Evolutionary conservation across 2,888 invertebrate genomes (phyloP).

Genomic region (Acronicta aceris): DNA sequence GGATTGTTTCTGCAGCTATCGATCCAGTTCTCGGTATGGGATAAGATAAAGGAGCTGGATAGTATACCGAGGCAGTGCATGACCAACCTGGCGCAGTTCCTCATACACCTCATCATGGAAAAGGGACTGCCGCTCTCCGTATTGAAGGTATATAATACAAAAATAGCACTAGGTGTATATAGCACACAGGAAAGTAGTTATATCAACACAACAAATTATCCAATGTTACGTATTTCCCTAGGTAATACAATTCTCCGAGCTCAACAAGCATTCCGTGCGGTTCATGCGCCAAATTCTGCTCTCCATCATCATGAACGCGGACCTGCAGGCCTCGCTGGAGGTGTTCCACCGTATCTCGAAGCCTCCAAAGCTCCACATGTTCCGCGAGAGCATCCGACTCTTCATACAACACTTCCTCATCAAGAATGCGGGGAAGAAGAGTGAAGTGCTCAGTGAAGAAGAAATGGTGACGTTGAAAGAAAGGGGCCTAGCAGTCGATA

Average conservation of each 20-base stretch:
- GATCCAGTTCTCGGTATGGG: slow-evolving; percentile 97
- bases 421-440: slow-evolving; percentile 89
- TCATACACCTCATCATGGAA: slow-evolving; percentile 94
- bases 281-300: slow-evolving; percentile 94
- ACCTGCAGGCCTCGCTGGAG: slow-evolving; percentile 88
- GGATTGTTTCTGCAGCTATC: slow-evolving; percentile 90
- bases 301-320: slow-evolving; percentile 92
- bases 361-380: slow-evolving; percentile 93
- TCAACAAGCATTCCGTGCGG: slow-evolving; percentile 94
- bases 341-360: slow-evolving; percentile 93
- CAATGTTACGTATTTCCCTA: slow-evolving; percentile 68
- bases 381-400: slow-evolving; percentile 94
- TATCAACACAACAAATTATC: neutral
- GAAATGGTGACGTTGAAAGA: slow-evolving; percentile 80
- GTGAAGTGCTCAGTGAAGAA: slow-evolving; percentile 67
- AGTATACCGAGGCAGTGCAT: slow-evolving; percentile 90
- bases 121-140: slow-evolving; percentile 94
- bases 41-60: slow-evolving; percentile 95
- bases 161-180: no score
- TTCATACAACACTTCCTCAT: slow-evolving; percentile 96
- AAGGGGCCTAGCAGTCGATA: slow-evolving; percentile 91
- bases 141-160: no score
- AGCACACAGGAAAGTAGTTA: no score
- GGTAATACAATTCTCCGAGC: slow-evolving; percentile 96
- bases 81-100: slow-evolving; percentile 93